Conservation (phyloP, 2,113 vertebrate genomes). For the Odobenus rosmarus region DNA sequence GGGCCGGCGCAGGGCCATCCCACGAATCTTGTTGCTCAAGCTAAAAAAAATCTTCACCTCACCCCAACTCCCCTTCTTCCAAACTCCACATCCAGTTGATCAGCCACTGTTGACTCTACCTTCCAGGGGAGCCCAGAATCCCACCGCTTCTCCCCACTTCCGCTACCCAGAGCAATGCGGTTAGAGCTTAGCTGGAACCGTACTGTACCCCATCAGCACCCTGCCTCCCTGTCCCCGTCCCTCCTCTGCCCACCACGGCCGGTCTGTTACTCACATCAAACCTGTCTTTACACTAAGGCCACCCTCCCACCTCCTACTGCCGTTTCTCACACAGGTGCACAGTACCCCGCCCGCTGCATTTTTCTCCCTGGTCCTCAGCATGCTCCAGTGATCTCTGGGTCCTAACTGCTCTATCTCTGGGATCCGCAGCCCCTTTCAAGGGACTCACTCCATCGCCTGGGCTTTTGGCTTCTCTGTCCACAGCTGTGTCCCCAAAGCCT, state of each 20-base stretch:
- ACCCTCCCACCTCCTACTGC: rapidly evolving
- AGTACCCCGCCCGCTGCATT: rapidly evolving
- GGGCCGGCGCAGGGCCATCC: rapidly evolving
- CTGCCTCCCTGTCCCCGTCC: neutral
- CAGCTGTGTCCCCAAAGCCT: neutral
- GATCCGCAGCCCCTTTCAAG: neutral
- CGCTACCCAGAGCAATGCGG: neutral
- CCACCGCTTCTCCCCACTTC: neutral
- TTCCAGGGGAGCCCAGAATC: neutral
- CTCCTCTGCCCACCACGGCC: neutral
- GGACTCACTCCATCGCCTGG: neutral
- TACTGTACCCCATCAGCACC: neutral
- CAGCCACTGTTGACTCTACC: neutral
- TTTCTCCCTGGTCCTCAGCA: neutral
- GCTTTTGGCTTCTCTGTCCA: neutral
- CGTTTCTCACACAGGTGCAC: neutral
- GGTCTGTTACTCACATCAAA: no score
- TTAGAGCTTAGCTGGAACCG: no score
- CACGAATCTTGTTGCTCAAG: rapidly evolving
- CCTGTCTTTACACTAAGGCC: neutral
- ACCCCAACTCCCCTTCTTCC: neutral
- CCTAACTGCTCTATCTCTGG: neutral
- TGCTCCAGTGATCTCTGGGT: rapidly evolving
- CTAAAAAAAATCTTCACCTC: neutral
- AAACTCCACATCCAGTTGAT: neutral